Evolutionary conservation across 2,888 invertebrate species (phyloP), one percentile per base, ranked within the genome.

Genomic region (Nebria brevicollis): DNA sequence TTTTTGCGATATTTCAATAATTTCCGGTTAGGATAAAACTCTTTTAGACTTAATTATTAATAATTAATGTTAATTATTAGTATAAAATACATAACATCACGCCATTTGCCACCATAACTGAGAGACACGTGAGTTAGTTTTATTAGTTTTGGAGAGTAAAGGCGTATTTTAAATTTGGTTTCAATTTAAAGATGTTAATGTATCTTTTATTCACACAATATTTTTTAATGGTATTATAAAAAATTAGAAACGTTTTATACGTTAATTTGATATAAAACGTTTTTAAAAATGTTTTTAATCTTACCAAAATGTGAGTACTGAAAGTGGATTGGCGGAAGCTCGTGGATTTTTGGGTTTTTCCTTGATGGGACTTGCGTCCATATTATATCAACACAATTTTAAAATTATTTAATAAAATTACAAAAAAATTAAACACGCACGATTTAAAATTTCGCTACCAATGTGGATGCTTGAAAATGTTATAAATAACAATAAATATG

Each of bases 251-350:
- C 66, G n/a, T 66, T 1, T 15, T 66, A 1, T 43, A 8, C 43
- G 43, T 43, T 1, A 20, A 20, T 34, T 68, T 42, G 66, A 6
- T 6, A 54, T 26, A 43, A 42, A 68, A 77, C 15, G 41, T 77
- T 34, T 4, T 34, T 34, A 34, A 34, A 34, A 34, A 34, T 34
- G 34, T 34, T 0, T 34, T 34, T 20, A 82, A 91, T 34, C 92
- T 92, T 90, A 95, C 94, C 91, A 90, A 88, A 94, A 94, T 81
- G 93, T 93, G 75, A 93, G 87, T 20, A 92, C 90, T 41, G 94
- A 94, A 64, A 94, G 84, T 15, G 92, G 90, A 86, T 94, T 94
- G 20, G 94, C 92, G 84, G 88, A 90, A 84, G 93, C 92, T 85
- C 94, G 90, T 0, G 94, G 94, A 89, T 94, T 93, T 78, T 91